Base-by-base conservation (phyloP, 2,113 vertebrate genomes). In the Dasyprocta punctata region DNA sequence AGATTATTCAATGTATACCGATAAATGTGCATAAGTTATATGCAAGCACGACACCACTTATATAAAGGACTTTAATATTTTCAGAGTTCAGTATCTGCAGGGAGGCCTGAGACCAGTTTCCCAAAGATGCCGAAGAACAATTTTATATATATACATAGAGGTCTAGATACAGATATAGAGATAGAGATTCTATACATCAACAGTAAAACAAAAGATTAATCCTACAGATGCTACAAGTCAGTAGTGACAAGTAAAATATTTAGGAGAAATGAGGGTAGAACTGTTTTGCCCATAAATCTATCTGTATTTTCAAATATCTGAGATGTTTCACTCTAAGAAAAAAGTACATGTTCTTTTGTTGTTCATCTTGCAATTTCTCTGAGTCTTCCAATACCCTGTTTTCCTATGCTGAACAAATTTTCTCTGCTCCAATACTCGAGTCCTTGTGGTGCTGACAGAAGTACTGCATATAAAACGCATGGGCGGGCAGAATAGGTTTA, bases 401-500 rank as follows among this genome's bases (percentile, higher is more conserved):
- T 83, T 8, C 71, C 33, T 38, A 71, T 69, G 30, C 73, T 85
- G 52, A 77, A 58, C 69, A 87, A 69, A 56, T 86, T 47, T 93
- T 36, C 78, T 16, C 65, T 92, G 30, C 24, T 69, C 26, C 67
- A 60, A 87, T 41, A 54, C 36, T 56, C 47, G 14, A 94, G 73
- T 84, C 95, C 89, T 94, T 1, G 90, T 97, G 96, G 80, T 93
- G 80, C 88, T 78, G 69, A 61, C 89, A 80, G 86, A 96, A 92
- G 96, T 69, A 47, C 97, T 95, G 86, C 94, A 96, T 93, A 97
- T 98, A 98, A 98, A 98, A 97, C 96, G 92, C 98, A 98, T 65
- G 97, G 98, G 97, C 97, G 98, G 98, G 98, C 97, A 98, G 98
- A 98, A 98, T 93, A 98, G 97, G 96, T 98, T 98, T 98, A 98